phyloP scores from a whole-genome alignment of 2,113 vertebrate genomes.

The Chascanopsetta lugubris region DNA sequence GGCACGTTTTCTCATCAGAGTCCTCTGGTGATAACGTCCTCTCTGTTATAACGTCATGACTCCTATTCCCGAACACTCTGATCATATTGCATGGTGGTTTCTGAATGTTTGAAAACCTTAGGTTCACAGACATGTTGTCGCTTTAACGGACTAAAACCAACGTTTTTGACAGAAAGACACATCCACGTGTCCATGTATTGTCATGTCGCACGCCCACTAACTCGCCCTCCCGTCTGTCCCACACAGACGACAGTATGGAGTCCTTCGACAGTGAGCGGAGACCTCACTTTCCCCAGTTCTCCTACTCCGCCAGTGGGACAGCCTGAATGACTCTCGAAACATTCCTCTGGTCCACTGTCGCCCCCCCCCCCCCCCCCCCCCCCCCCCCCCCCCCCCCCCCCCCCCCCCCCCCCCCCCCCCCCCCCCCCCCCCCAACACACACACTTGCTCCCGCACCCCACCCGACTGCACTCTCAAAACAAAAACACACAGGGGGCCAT shows the following conservation, averaged over 20 bases:
- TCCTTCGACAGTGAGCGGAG: conserved; percentile 91
- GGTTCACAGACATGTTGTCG: too few species aligned
- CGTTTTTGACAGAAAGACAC: not conserved
- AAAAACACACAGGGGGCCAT: conserved; percentile 73
- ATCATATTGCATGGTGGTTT: too few species aligned
- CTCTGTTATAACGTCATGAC: too few species aligned
- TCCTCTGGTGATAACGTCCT: too few species aligned
- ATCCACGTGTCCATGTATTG: not conserved
- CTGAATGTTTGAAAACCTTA: too few species aligned
- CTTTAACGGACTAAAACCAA: not conserved
- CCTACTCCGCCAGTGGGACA: conserved; percentile 95
- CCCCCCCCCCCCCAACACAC: conserved; percentile 65
- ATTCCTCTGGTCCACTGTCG: conserved; percentile 67
- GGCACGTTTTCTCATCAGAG: too few species aligned
- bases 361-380: conserved; percentile 66
- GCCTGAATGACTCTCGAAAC: conserved; percentile 84
- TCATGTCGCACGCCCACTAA: not conserved
- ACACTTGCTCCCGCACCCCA: conserved; percentile 73
- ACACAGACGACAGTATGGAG: conserved; percentile 92
- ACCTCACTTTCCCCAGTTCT: conserved; percentile 97
- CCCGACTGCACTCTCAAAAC: conserved; percentile 83
- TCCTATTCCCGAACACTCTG: too few species aligned
- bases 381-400: conserved; percentile 65
- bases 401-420: conserved; percentile 69
- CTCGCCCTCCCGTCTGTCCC: conserved; percentile 2